Percentiles rank a stretch among this genome's conserved stretches.
phyloP scores from a whole-genome alignment of 2,113 vertebrate species.

The Crocuta crocuta region DNA sequence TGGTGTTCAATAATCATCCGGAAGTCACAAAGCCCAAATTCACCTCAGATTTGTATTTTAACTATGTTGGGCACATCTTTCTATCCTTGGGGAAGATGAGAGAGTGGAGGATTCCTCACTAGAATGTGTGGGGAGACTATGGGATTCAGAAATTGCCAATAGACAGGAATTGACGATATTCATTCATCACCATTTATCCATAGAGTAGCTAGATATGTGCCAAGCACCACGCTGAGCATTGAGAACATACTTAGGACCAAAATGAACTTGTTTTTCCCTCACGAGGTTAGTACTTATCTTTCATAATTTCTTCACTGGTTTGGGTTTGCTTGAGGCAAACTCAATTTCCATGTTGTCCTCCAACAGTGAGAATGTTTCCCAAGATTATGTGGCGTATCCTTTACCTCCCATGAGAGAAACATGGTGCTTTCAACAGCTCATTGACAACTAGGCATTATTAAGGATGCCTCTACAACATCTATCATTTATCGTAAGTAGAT shows the following conservation, averaged over 20 bases:
- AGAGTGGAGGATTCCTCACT: too few species aligned
- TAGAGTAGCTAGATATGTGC: neutral
- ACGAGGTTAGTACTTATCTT: neutral
- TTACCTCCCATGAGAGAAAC: neutral
- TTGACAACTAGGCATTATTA: neutral
- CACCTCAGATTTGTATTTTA: neutral
- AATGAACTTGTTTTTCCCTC: neutral
- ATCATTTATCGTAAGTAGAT: neutral
- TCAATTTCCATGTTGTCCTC: neutral
- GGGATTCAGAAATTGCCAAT: neutral
- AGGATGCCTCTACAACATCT: neutral
- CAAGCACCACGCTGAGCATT: fast-evolving
- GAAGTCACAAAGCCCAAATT: neutral
- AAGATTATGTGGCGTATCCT: neutral
- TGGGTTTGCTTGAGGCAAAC: neutral
- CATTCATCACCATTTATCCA: neutral
- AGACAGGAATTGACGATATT: neutral
- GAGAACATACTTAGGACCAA: neutral
- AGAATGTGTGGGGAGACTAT: neutral
- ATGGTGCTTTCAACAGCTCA: neutral
- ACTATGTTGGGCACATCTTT: neutral
- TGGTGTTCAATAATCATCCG: neutral
- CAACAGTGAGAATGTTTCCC: neutral
- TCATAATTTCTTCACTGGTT: neutral
- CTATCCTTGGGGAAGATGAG: neutral